Percentiles rank a stretch among this genome's conserved stretches.
These are phyloP conservation scores for Meteorus sp. DNA, from an alignment of 1,140 invertebrate species.

Conservation along the genomic window DNA sequence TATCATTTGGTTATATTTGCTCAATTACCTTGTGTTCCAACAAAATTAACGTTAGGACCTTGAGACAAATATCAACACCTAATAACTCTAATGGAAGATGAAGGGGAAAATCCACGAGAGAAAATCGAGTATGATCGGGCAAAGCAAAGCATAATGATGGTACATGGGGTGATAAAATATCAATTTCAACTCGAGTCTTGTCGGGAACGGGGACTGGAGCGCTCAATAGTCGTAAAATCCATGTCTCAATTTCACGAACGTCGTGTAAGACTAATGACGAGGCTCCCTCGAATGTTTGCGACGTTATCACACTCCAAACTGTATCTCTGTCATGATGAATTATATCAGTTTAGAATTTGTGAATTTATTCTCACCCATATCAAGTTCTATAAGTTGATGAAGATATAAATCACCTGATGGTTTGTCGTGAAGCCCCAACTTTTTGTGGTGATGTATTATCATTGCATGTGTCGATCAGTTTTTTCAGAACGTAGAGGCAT, in stretches of 20 bases:
- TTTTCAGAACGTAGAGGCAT: constrained; percentile 93
- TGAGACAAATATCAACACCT: constrained; percentile 95
- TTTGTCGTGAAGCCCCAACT: constrained; percentile 85
- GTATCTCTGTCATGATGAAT: constrained; percentile 71
- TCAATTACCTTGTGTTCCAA: constrained; percentile 98
- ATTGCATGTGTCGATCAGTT: constrained; percentile 95
- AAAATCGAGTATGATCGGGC: constrained; percentile 95
- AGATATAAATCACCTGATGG: constrained; percentile 68
- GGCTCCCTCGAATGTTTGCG: constrained; percentile 73
- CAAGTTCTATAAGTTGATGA: too few species aligned
- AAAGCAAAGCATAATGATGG: constrained; percentile 90
- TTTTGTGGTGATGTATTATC: constrained; percentile 86
- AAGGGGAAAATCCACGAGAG: constrained; percentile 95
- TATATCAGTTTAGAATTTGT: constrained; percentile 5
- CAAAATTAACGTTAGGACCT: constrained; percentile 93
- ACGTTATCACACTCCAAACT: constrained; percentile 87
- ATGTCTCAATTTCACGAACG: constrained; percentile 97
- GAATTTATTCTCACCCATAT: too few species aligned
- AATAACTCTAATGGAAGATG: constrained; percentile 96
- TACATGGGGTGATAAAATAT: constrained; percentile 86
- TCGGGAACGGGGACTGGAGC: constrained; percentile 97
- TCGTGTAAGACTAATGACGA: constrained; percentile 91
- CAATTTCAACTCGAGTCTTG: constrained; percentile 93
- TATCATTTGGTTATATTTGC: too few species aligned
- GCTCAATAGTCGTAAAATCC: constrained; percentile 93